phyloP scores from a whole-genome alignment of 2,113 vertebrate genomes.

The Burhinus oedicnemus region DNA sequence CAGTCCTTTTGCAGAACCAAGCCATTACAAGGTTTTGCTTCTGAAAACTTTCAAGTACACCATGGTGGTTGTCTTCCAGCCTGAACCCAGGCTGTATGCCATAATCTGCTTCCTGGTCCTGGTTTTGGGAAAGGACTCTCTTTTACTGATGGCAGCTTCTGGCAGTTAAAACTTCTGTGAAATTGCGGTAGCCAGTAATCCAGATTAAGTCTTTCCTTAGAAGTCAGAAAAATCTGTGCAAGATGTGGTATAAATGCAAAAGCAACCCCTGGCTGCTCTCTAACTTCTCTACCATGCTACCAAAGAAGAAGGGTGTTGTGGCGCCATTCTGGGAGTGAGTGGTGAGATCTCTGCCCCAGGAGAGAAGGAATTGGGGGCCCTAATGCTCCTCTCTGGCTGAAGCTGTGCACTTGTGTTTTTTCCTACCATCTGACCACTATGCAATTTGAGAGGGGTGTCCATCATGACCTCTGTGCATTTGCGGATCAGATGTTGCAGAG shows the following conservation, averaged over 20 bases:
- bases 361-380: background rate
- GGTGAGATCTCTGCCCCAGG: background rate
- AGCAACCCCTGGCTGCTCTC: background rate
- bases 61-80: background rate
- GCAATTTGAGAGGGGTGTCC: background rate
- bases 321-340: accelerated
- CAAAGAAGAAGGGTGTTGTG: background rate
- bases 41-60: background rate
- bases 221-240: background rate
- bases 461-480: accelerated
- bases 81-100: background rate
- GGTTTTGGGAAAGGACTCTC: background rate
- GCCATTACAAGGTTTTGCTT: background rate
- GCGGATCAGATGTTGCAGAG: background rate
- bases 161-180: background rate
- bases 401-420: background rate
- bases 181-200: background rate
- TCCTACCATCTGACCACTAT: background rate
- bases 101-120: background rate
- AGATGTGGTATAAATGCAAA: background rate
- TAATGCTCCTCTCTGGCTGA: background rate
- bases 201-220: background rate
- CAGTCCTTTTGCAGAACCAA: background rate
- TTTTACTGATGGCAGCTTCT: background rate
- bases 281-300: background rate